A percentile compares a stretch with the other conserved stretches of the same genome.
These are phyloP conservation scores for Trachythela sp. DNA, from an alignment of 64 coral and sea anemone genomes.

Conservation along the genomic window DNA sequence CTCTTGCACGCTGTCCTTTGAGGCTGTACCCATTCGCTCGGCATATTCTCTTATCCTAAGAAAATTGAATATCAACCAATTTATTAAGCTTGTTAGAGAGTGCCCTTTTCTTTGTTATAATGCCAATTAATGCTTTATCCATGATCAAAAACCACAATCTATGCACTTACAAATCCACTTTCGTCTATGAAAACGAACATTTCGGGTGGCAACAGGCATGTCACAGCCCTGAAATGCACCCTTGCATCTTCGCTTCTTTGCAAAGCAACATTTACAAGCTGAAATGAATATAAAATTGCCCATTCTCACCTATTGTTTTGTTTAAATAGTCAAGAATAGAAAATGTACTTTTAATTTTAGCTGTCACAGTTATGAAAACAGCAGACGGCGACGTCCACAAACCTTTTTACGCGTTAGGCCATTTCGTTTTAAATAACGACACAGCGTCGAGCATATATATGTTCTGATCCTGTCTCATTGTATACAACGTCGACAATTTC, in stretches of 20 bases:
- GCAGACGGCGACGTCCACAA: background rate
- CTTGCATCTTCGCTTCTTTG: constrained; percentile 27
- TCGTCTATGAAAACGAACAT: constrained; percentile 23
- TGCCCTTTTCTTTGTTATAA: background rate
- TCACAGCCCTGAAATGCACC: background rate
- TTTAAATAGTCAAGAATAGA: background rate
- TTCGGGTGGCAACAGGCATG: background rate
- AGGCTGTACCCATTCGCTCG: background rate
- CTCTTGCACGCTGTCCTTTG: background rate
- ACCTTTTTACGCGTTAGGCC: background rate
- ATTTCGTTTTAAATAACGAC: too few relatives aligned
- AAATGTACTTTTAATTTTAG: too few relatives aligned
- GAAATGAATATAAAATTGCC: background rate
- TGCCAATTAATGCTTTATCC: too few relatives aligned
- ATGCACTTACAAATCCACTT: constrained; percentile 18
- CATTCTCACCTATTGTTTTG: background rate
- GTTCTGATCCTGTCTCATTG: too few relatives aligned
- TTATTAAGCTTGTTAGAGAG: background rate
- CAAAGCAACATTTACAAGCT: constrained; percentile 1
- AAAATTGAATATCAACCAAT: background rate
- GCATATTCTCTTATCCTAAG: constrained; percentile 14
- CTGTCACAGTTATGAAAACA: background rate
- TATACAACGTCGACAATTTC: too few relatives aligned
- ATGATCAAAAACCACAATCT: background rate
- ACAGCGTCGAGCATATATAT: too few relatives aligned